Percentiles rank a stretch among this genome's conserved stretches.
Evolutionary conservation across 2,888 invertebrate species (phyloP).

Genomic region (Drosophila peninsularis): DNA sequence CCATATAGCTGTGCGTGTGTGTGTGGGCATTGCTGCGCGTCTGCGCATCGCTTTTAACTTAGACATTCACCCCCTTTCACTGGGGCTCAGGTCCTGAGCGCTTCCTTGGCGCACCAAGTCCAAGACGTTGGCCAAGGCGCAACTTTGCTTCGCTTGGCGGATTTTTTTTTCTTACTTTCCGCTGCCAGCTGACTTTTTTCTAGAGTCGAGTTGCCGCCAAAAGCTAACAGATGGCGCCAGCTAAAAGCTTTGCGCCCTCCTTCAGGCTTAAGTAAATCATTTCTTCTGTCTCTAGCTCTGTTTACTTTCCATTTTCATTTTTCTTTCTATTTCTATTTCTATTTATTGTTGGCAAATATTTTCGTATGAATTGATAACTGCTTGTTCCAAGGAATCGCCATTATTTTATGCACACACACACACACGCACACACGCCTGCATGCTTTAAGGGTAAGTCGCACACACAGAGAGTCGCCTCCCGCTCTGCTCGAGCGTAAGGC

Average conservation of each 20-base stretch:
- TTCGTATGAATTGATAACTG: slow-evolving; percentile 7
- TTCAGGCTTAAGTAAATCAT: slow-evolving; percentile 6
- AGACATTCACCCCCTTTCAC: slow-evolving; percentile 63
- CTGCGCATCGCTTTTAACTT: slow-evolving; percentile 60
- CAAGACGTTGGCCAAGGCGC: slow-evolving; percentile 59
- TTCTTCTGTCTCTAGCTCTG: background rate
- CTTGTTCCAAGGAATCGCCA: slow-evolving; percentile 25
- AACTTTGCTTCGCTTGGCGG: slow-evolving; percentile 57
- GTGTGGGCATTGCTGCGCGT: slow-evolving; percentile 41
- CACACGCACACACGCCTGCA: slow-evolving; percentile 8
- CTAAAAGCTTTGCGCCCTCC: slow-evolving; percentile 52
- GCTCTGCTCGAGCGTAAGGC: slow-evolving; percentile 65
- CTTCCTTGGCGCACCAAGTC: slow-evolving; percentile 45
- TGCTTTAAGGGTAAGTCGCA: slow-evolving; percentile 52
- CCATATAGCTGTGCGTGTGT: background rate
- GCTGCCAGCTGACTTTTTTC: slow-evolving; percentile 27
- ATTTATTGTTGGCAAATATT: slow-evolving; percentile 9
- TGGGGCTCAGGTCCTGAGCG: slow-evolving; percentile 25
- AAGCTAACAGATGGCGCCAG: slow-evolving; percentile 64
- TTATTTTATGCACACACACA: slow-evolving; percentile 24
- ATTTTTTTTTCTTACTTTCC: slow-evolving; percentile 35
- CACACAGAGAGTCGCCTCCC: slow-evolving; percentile 33
- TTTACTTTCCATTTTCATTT: background rate
- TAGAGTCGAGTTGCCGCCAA: slow-evolving; percentile 22
- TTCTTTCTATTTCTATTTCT: background rate